Base-by-base conservation (phyloP, 30 jellyfish, hydroid and myxozoan genomes). In the Pelagia noctiluca region DNA sequence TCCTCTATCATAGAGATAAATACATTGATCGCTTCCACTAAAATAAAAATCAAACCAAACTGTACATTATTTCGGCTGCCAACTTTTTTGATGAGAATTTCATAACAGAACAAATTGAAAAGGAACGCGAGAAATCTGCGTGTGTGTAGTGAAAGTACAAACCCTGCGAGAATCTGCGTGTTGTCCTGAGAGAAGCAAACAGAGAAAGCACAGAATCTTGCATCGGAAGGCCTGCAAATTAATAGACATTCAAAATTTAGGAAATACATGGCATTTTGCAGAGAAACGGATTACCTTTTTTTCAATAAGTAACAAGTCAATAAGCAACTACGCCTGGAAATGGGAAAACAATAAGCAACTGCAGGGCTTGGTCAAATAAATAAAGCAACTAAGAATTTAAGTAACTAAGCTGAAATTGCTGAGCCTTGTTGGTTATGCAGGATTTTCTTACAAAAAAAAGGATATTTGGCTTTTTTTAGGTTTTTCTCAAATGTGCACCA, bases 161-260 rank as follows among this genome's bases (percentile, higher is more conserved):
- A 91, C 98, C 98, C 98, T 2, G 98, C 98, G 49, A 91, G 86
- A 48, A 91, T 91, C 74, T 91, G 97, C 72, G 89, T 91, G 84
- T 96, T 91, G 83, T 91, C 96, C 48, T 81, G 82, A 26, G 98
- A 91, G 71, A 91, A 91, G 13, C 86, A 67, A n/a, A 91, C 84
- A 0, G 98, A 84, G 68, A 91, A 91, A 28, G 98, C 96, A 64
- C 98, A 91, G 88, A 91, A 91, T n/a, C 96, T 84, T 23, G 89
- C 46, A 38, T 85, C 96, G 11, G 71, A 87, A 0, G 98, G 98
- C 84, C 98, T 91, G 64, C 18, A 78, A 65, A 30, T 4, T 2
- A 26, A 71, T 8, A 18, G 54, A 3, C 48, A 46, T 1, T 0
- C 0, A 35, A 11, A 48, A 16, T 16, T 42, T 42, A 42, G 16